Conservation (phyloP, 2,888 invertebrate genomes). For the Cataglyphis altisquamis region DNA sequence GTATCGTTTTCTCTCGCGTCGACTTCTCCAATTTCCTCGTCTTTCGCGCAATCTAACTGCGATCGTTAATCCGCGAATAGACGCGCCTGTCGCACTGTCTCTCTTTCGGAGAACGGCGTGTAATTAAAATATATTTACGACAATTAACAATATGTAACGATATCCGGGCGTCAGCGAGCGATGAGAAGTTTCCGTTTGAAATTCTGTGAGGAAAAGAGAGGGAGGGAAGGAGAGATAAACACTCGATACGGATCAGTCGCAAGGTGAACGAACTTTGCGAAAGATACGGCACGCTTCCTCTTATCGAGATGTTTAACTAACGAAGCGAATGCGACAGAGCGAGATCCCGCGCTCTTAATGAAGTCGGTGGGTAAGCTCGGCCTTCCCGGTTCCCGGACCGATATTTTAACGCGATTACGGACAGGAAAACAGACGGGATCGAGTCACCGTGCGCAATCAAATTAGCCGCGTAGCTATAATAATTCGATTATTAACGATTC, state of each 20-base stretch:
- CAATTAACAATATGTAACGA: neutral
- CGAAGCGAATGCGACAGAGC: conserved; percentile 61
- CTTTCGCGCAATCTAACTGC: conserved; percentile 29
- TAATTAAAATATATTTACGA: conserved; percentile 5
- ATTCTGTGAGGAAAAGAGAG: neutral
- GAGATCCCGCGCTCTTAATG: conserved; percentile 67
- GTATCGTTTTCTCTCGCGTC: conserved; percentile 58
- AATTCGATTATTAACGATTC: conserved; percentile 70
- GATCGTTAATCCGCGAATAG: conserved; percentile 22
- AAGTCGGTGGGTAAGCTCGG: conserved; percentile 72
- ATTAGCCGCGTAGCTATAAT: conserved; percentile 53
- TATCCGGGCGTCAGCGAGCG: neutral
- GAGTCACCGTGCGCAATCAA: conserved; percentile 64
- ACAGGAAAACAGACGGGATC: conserved; percentile 72
- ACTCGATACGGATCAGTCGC: conserved; percentile 1
- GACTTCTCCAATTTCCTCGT: conserved; percentile 45
- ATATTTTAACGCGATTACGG: conserved; percentile 75
- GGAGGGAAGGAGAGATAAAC: neutral
- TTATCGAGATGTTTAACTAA: conserved; percentile 61
- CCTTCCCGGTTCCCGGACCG: conserved; percentile 69
- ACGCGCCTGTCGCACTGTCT: neutral
- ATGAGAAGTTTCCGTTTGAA: neutral
- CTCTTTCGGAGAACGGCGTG: neutral
- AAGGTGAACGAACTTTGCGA: conserved; percentile 36
- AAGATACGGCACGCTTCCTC: conserved; percentile 19